These are phyloP conservation scores for Chamaetylas fuelleborni DNA, from an alignment of 2,113 vertebrate species.

Conservation along the genomic window DNA sequence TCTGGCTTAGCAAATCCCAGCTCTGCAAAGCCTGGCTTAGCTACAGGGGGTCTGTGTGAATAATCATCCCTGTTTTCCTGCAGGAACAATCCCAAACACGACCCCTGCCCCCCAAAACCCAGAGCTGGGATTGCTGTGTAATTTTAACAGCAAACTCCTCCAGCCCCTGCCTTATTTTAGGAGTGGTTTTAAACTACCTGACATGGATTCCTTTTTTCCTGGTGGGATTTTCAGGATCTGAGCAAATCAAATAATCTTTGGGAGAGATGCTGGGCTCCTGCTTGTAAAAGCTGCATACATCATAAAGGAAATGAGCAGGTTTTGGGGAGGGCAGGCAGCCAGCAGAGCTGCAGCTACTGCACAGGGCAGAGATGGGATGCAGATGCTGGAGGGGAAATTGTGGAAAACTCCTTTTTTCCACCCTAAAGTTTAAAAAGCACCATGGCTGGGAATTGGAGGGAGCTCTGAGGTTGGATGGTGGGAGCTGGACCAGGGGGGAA, in stretches of 20 bases:
- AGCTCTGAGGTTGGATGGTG: too few species aligned
- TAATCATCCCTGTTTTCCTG: not conserved
- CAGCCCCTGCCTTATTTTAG: not conserved
- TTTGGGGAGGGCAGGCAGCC: slow-evolving; percentile 15
- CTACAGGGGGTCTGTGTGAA: not conserved
- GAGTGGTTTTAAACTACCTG: slow-evolving; percentile 25
- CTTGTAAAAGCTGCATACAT: slow-evolving; percentile 16
- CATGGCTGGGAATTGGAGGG: not conserved
- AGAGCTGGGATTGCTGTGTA: not conserved
- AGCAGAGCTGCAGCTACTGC: slow-evolving; percentile 22
- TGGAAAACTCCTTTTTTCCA: not conserved
- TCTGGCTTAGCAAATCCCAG: not conserved
- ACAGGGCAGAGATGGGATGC: not conserved
- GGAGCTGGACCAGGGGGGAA: not conserved
- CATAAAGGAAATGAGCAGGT: slow-evolving; percentile 62
- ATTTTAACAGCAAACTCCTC: not conserved
- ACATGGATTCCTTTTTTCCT: slow-evolving; percentile 35
- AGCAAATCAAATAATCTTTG: slow-evolving; percentile 46
- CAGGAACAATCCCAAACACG: not conserved
- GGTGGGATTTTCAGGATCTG: slow-evolving; percentile 48
- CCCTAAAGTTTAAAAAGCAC: not conserved
- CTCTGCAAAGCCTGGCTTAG: not conserved
- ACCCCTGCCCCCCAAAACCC: not conserved
- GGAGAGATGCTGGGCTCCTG: slow-evolving; percentile 23
- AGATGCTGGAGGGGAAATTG: not conserved